Base-by-base conservation (phyloP, 2,797 vertebrate genomes). In the Peromyscus attwateri region DNA sequence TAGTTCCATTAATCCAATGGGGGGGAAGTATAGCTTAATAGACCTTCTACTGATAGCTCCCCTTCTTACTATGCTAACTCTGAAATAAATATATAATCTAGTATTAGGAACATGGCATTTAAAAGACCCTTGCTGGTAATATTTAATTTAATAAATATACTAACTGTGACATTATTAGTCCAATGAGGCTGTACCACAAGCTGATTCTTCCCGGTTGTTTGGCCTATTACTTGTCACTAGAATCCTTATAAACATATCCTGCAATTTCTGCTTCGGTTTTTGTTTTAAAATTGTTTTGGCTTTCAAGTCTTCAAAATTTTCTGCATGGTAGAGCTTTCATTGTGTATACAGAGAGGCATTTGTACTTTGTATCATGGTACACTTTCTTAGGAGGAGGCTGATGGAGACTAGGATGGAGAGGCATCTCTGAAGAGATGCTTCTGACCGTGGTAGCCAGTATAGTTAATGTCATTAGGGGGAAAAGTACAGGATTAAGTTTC, bases 151-250 rank as follows among this genome's bases (percentile, higher is more conserved):
- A 62, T 97, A 98, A 97, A 97, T 94, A 96, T 95, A 57, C 96
- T 97, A 97, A 97, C 97, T 98, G 98, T 97, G 97, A 96, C 97
- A 97, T 97, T 97, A 92, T 98, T 98, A 98, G 97, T 98, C 89
- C 92, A 95, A 25, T 92, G 89, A 97, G 89, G 97, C 97, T 96
- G 95, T 97, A 97, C 98, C 98, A 98, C 97, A 98, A 85, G 91
- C 97, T 97, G 97, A 89, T 97, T 97, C 91, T 87, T 97, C 92
- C 93, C 94, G 68, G 94, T 97, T 94, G 93, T 96, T 97, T 97
- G 97, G 97, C 94, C 79, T 97, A 77, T 97, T 97, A 57, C 91
- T 95, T 96, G 95, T 95, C 88, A 96, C 77, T 97, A 94, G 92
- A 93, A 92, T 96, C 60, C 75, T 97, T 97, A 93, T 71, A 95